phyloP scores from a whole-genome alignment of 2,113 vertebrate genomes.

The human (Homo sapiens) region GRCh38 chr3:26549501-26550000 shows the following conservation, averaged over 20 bases:
- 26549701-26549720: not conserved
- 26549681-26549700: not conserved
- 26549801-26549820: not conserved
- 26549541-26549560: conserved; percentile 25
- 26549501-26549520: not conserved
- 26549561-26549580: not conserved
- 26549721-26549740: not conserved
- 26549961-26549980: not conserved
- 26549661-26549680: conserved; percentile 6
- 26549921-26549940: not conserved
- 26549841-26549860: not conserved
- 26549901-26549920: not conserved
- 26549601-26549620: conserved; percentile 12
- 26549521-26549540: not conserved
- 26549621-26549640: not conserved
- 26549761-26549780: not conserved
- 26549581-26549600: conserved; percentile 3
- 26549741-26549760: not conserved
- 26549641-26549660: conserved; percentile 7
- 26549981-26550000: not conserved
- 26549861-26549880: not conserved
- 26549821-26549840: not conserved
- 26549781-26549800: not conserved
- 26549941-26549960: not conserved
- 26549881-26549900: not conserved